Evolutionary conservation across 2,797 vertebrate genomes (phyloP), one percentile per base, ranked within the genome.

Genomic region (Anguilla obscura): DNA sequence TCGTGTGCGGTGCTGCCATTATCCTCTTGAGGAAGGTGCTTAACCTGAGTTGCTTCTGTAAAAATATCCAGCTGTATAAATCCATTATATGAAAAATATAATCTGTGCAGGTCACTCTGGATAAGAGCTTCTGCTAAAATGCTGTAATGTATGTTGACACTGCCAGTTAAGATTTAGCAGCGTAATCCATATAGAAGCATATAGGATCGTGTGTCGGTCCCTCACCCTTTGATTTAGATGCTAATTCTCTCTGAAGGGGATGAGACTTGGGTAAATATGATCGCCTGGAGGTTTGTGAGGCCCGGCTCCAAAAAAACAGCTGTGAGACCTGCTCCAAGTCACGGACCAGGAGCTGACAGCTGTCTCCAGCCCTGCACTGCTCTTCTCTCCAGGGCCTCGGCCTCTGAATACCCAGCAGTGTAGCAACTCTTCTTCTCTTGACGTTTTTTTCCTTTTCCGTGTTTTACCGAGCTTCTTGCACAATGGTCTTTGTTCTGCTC

Each of bases 401-500:
- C 8, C 8, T 86, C 27, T 86, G 12, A 66, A 45, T 24, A 56
- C 4, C 84, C 71, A 63, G 60, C 16, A 50, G 69, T 82, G 84
- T 60, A 52, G n/a, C 52, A 7, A 6, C 24, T 33, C 21, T 56
- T 54, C n/a, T 30, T 24, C 84, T 27, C 56, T 58, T 21, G 10
- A 2, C 8, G 84, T 45, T 79, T 36, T 36, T 85, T 24, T 40
- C 18, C 48, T 74, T 36, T 45, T 16, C 63, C 16, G 52, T n/a
- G 9, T 74, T 85, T 21, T 58, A 63, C 33, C 24, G 60, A 30
- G 40, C 52, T 60, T 33, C 58, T 52, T 56, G 74, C 24, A 40
- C 10, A n/a, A 14, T n/a, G 48, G 48, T 27, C 24, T 48, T 40
- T 56, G 36, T 82, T 27, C 36, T 79, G 84, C 91, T 40, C 89